These are phyloP conservation scores for Ochropacha duplaris DNA, from an alignment of 2,888 invertebrate genomes.

Conservation along the genomic window DNA sequence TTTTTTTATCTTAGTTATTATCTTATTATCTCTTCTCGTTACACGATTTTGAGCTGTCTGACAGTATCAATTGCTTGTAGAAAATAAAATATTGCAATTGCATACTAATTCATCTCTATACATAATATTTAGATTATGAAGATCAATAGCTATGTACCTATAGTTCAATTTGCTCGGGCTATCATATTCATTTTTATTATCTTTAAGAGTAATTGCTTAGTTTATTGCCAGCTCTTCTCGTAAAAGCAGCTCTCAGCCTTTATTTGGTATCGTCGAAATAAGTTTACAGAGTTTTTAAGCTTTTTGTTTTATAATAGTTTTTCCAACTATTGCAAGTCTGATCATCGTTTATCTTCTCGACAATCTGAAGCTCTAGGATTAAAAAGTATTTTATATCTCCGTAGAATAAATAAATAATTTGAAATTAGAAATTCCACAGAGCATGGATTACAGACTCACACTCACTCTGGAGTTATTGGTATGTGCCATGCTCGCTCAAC, in stretches of 20 bases:
- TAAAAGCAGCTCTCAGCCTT: too few relatives aligned
- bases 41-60: too few relatives aligned
- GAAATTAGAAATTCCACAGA: constrained; percentile 5
- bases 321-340: too few relatives aligned
- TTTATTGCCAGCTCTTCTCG: too few relatives aligned
- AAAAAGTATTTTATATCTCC: neutral
- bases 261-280: too few relatives aligned
- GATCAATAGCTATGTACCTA: neutral
- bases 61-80: too few relatives aligned
- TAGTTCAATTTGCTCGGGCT: neutral
- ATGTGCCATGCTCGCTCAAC: constrained; percentile 33
- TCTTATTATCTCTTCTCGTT: too few relatives aligned
- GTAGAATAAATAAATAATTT: neutral
- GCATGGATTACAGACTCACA: constrained; percentile 39
- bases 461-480: constrained; percentile 40
- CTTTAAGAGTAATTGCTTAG: too few relatives aligned
- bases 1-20: too few relatives aligned
- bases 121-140: neutral
- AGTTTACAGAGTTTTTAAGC: too few relatives aligned
- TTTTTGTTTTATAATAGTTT: too few relatives aligned
- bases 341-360: neutral
- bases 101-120: neutral
- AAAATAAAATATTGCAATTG: neutral
- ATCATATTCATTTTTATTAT: neutral
- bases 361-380: neutral